Evolutionary conservation across 2,113 vertebrate genomes (phyloP), one percentile per base, ranked within the genome.

Genomic region (Apus apus): DNA sequence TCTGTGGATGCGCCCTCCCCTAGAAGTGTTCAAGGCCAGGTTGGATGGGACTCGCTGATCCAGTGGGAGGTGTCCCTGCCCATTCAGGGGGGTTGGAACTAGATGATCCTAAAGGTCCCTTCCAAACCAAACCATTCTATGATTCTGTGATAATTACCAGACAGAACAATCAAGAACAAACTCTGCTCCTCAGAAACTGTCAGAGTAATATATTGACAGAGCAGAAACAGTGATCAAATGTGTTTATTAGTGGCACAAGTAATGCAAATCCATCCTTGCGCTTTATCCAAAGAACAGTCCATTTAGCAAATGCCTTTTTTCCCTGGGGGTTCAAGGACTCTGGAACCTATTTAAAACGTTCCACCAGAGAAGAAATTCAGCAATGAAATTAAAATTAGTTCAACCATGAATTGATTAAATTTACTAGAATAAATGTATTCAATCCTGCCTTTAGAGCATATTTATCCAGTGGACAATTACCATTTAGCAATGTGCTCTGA

Each of bases 391-490:
- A 86, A 95, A 96, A 87, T 78, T 4, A 76, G 26, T 91, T 91
- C 56, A 93, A 70, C 70, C 73, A 87, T 89, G 56, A 96, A 76
- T 38, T 79, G n/a, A 83, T 87, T 86, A 88, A 88, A 94, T 94
- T 83, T 93, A 88, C 75, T 70, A 94, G 89, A 95, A 95, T 82
- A 95, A 95, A 88, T 79, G 58, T 86, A 90, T 71, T 90, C 38
- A 81, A 29, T 61, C 36, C 57, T 95, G 91, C 58, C 32, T 93
- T 91, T 68, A 71, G 38, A 91, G 40, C 3, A 65, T 90, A 90
- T 92, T 95, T 91, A 84, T 93, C 94, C 68, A 96, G 56, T 93
- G 72, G 84, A 95, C 94, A 94, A 93, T 93, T 92, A 60, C 58
- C 57, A 95, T 90, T 96, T 94, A 93, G 50, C 53, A 90, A 56